Evolutionary conservation across 2,797 vertebrate species (phyloP), one percentile per base, ranked within the genome.

Genomic region (Sebastes itinus): DNA sequence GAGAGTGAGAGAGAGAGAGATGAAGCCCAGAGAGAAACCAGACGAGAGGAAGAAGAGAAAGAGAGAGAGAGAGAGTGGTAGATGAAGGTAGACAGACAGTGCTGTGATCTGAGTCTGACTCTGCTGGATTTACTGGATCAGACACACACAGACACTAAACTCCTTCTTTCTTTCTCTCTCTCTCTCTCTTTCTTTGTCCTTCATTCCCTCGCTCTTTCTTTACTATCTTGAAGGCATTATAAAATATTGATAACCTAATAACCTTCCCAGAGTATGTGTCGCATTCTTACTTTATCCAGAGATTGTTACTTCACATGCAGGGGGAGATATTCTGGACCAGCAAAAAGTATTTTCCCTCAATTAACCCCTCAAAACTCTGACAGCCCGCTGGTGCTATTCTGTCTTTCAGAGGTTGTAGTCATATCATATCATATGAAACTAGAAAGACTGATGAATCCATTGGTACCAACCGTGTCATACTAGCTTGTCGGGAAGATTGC

Each of bases 81-180:
- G 85, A 82, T 73, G 6, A 62, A 87, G 82, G 56, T 27, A 65
- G 71, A 83, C 80, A 69, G 75, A 79, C 64, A 69, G 69, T 3
- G 65, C 77, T 83, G 75, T 78, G 81, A 82, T 81, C 75, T 78
- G 70, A 46, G 73, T 78, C 72, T 67, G 73, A 80, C 84, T 83
- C 83, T 14, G 71, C 84, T 87, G 86, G 84, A 87, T 92, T 89
- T 81, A 87, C 73, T 46, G 79, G 75, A 82, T 78, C 78, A 67
- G 73, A 87, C 82, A 54, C 70, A 65, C 58, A 42, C 42, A 73
- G 32, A 61, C 64, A 25, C 71, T 67, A 28, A 85, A 80, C 76
- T 79, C 74, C 63, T 22, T 82, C 32, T 33, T 27, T 84, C 70
- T 78, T 12, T 28, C 28, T 28, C 28, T 28, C 69, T 77, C 8